phyloP scores from a whole-genome alignment of 2,113 vertebrate species.

The Urocynchramus pylzowi region DNA sequence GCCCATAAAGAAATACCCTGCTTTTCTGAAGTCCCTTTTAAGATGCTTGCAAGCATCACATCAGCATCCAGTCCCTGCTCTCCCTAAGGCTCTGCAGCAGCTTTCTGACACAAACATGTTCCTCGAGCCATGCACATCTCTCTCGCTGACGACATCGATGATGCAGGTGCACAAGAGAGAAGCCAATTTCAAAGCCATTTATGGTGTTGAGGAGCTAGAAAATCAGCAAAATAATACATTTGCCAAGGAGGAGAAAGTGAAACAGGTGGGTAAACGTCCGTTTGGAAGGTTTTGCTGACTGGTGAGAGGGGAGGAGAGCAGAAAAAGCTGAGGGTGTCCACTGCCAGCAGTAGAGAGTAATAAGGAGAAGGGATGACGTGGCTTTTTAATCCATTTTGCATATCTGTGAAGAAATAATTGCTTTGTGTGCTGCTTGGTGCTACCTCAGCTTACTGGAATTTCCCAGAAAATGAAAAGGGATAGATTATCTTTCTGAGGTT shows the following conservation, averaged over 20 bases:
- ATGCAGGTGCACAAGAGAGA: conserved; percentile 55
- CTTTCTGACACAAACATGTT: background rate
- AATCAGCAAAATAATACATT: conserved; percentile 16
- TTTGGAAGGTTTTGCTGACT: conserved; percentile 16
- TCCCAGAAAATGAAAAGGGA: background rate
- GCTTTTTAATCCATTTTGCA: conserved; percentile 24
- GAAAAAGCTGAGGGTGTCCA: background rate
- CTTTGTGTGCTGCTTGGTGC: background rate
- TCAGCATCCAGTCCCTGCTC: conserved; percentile 22
- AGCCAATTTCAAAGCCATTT: conserved; percentile 59
- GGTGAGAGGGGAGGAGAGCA: background rate
- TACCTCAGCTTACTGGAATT: background rate
- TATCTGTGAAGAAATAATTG: conserved; percentile 2
- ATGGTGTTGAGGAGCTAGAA: conserved; percentile 38
- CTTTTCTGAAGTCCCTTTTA: conserved; percentile 23
- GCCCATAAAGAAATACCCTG: background rate
- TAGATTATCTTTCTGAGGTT: background rate
- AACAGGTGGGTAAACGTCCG: conserved; percentile 3
- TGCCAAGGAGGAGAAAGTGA: conserved; percentile 26
- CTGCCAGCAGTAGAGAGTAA: background rate
- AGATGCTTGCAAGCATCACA: conserved; percentile 5
- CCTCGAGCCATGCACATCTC: conserved; percentile 44
- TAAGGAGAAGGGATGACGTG: background rate
- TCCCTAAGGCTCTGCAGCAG: conserved; percentile 46
- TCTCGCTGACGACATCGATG: conserved; percentile 58